These are phyloP conservation scores for Cisticola juncidis DNA, from an alignment of 2,113 vertebrate species.

Conservation along the genomic window DNA sequence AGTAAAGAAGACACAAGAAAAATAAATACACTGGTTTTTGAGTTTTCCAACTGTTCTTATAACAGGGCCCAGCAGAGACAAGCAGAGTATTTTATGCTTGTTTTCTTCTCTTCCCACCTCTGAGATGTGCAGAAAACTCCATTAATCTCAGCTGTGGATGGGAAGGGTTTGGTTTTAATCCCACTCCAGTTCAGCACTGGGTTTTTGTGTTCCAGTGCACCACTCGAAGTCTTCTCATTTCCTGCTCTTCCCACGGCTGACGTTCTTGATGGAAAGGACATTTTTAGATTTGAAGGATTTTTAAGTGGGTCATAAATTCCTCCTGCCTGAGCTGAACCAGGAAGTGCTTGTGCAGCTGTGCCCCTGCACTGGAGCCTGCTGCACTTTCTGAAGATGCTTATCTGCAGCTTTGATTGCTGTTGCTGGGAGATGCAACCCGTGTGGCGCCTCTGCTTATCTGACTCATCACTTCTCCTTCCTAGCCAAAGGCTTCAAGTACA, in stretches of 20 bases:
- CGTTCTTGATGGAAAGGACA: conserved; percentile 13
- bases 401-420: conserved; percentile 77
- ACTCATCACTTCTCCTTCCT: conserved; percentile 81
- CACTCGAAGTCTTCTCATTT: conserved; percentile 17
- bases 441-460: conserved; percentile 84
- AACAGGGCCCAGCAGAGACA: neutral
- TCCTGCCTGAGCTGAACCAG: conserved; percentile 68
- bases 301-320: conserved; percentile 72
- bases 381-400: conserved; percentile 81
- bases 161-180: neutral
- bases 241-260: conserved; percentile 7
- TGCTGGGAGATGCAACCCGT: conserved; percentile 75
- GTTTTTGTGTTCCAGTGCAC: neutral
- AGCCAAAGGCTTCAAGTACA: conserved; percentile 64
- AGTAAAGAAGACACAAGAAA: neutral
- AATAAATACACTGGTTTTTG: neutral
- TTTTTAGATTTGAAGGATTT: conserved; percentile 38
- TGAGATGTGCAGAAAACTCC: neutral
- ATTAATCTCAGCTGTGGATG: neutral
- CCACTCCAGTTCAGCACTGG: neutral
- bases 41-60: neutral
- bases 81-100: neutral
- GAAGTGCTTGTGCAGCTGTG: conserved; percentile 66
- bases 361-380: conserved; percentile 58
- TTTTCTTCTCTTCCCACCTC: neutral